phyloP scores from a whole-genome alignment of 1,140 invertebrate species.

The Zaprionus kolodkinae region DNA sequence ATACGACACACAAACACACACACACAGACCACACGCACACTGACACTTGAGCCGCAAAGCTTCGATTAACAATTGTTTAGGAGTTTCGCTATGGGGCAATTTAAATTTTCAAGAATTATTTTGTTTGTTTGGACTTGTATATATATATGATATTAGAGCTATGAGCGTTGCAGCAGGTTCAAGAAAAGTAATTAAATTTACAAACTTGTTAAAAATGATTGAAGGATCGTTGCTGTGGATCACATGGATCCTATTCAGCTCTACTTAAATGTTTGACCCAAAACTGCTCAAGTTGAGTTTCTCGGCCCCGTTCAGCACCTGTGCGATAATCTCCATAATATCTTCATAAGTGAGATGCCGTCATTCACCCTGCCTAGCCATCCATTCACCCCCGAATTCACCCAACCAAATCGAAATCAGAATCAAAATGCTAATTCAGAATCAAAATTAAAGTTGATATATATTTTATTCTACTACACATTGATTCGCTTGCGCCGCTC shows the following conservation, averaged over 20 bases:
- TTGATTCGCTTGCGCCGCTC: conserved; percentile 1
- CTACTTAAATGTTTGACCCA: not conserved
- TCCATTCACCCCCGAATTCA: conserved; percentile 5
- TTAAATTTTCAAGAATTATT: conserved; percentile 1
- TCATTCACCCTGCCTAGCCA: conserved; percentile 13
- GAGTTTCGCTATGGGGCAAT: not conserved
- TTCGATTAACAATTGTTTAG: not conserved
- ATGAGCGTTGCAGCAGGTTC: not conserved
- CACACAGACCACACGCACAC: not conserved
- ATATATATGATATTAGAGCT: not conserved
- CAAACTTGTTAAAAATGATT: not conserved
- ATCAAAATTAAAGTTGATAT: not conserved
- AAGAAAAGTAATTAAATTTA: not conserved
- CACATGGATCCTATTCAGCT: too few relatives aligned
- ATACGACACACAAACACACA: conserved; percentile 15
- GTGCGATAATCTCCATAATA: not conserved
- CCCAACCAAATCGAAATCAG: conserved; percentile 1
- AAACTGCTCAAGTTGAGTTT: too few relatives aligned
- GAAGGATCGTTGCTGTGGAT: too few relatives aligned
- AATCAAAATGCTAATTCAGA: too few relatives aligned
- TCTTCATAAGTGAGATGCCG: not conserved
- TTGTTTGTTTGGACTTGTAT: not conserved
- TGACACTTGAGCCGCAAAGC: not conserved
- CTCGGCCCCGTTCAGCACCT: not conserved
- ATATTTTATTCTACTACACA: not conserved